Base-by-base conservation (phyloP, 2,113 vertebrate species). In the Pimephales promelas region DNA sequence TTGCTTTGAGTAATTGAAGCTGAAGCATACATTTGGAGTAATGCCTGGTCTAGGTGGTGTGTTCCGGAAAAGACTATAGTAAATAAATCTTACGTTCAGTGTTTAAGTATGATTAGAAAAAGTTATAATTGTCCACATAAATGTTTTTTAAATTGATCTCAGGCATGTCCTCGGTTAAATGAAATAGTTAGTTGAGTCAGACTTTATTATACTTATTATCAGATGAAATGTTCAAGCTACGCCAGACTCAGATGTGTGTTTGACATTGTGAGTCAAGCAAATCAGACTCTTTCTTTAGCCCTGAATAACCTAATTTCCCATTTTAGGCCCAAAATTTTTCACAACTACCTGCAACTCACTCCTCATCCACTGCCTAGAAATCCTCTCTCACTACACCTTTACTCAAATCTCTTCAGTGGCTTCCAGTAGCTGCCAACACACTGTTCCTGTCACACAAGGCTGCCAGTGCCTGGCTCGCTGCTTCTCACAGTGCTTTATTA, bases 401-500 rank as follows among this genome's bases (percentile, higher is more conserved):
- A 47, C 62, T 71, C 22, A 0, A 6, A 56, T 68, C 36, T 54
- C 18, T 47, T 47, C 36, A 47, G 11, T 45, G 16, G 36, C 79
- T 71, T 47, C 79, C 79, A 71, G 11, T 45, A 18, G 36, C 79
- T 81, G 64, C 79, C 79, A 81, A 81, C 18, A 13, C 43, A 45
- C 76, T 66, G 76, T 61, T 79, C 57, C 76, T 61, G 40, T 79
- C 78, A 79, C 78, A 79, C 59, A 79, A 79, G 78, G 43, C 78
- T 79, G 77, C 36, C 77, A 62, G 43, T 79, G 40, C n/a, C 57
- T 64, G 40, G 24, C 76, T 62, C 36, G n/a, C 13, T 45, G 40
- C 24, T 79, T 79, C 78, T 79, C 78, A 66, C 59, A 79, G 78
- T 47, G 43, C 43, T 62, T 79, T 79, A 79, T 79, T 79, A 79